These are phyloP conservation scores for Struthidea cinerea DNA, from an alignment of 2,113 vertebrate species.

Conservation along the genomic window DNA sequence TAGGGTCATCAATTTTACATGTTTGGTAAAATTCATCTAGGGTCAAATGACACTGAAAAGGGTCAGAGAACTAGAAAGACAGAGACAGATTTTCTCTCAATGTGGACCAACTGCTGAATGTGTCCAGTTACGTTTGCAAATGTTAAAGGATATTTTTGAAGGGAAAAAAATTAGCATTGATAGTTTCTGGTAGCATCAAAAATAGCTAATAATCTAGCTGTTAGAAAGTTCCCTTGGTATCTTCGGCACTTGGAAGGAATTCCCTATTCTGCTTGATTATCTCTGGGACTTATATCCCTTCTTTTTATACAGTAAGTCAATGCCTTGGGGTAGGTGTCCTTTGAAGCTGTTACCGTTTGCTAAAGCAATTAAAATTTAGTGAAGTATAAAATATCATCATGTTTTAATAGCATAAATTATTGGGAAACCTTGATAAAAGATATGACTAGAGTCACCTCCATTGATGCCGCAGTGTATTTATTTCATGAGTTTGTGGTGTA, in stretches of 20 bases:
- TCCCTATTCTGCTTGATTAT: neutral
- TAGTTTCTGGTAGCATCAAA: neutral
- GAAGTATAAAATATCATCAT: neutral
- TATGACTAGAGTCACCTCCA: neutral
- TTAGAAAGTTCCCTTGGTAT: neutral
- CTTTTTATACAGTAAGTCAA: neutral
- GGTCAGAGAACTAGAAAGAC: neutral
- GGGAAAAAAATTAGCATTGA: neutral
- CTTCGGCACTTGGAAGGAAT: neutral
- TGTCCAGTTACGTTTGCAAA: neutral
- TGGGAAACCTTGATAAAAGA: neutral
- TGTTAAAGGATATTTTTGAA: neutral
- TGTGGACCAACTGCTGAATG: accelerated
- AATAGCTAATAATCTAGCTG: neutral
- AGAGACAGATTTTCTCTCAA: neutral
- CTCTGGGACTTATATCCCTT: neutral
- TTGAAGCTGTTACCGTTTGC: conserved; percentile 5
- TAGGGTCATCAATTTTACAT: neutral
- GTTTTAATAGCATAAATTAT: neutral
- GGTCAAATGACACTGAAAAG: neutral
- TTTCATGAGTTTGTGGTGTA: accelerated
- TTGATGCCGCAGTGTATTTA: neutral
- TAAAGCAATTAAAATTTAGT: conserved; percentile 29
- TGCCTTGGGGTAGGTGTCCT: conserved; percentile 42
- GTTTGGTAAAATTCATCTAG: neutral